Evolutionary conservation across 2,888 invertebrate genomes (phyloP), one percentile per base, ranked within the genome.

Genomic region (Adelognathus sp.): DNA sequence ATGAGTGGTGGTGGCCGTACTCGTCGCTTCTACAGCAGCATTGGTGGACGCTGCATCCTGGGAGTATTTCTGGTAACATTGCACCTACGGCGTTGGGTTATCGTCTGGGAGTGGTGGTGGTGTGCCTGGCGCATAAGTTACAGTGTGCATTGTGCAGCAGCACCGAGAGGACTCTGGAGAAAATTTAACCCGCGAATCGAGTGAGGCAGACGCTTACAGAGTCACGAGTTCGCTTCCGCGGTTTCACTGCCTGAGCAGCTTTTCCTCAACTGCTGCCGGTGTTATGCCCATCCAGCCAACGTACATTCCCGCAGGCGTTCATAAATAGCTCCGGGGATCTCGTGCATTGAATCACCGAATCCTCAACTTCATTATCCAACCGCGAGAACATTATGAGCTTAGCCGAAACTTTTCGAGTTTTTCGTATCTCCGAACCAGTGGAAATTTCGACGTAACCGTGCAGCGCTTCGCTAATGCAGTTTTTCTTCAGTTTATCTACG

Each of bases 91-190:
- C 14, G 41, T 39, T n/a, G 58, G 36, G 36, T 52, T 39, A 29
- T 5, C 4, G 63, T 46, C 27, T 50, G 16, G 27, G 39, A 71
- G 36, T 74, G 24, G 69, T 50, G 50, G 72, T 61, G 66, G 66
- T 36, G 41, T 27, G 69, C 33, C 52, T 54, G 18, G 77, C 76
- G 85, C 83, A 80, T 85, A 87, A 87, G 86, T 86, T 87, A 83
- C 83, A 83, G 84, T 84, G 86, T 84, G 86, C 84, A 86, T 86
- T 86, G 85, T 86, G 83, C 83, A 81, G 69, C 54, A 46, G 52
- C 46, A n/a, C 41, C 31, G 3, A 56, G 69, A 67, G 66, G 76
- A 81, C 83, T 82, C 82, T 76, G 79, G 81, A 82, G 84, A 81
- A 82, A 87, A 86, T 83, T 87, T 86, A 81, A 74, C 69, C 72